Evolutionary conservation across 2,797 vertebrate species (phyloP).

Genomic region (Crenichthys baileyi): DNA sequence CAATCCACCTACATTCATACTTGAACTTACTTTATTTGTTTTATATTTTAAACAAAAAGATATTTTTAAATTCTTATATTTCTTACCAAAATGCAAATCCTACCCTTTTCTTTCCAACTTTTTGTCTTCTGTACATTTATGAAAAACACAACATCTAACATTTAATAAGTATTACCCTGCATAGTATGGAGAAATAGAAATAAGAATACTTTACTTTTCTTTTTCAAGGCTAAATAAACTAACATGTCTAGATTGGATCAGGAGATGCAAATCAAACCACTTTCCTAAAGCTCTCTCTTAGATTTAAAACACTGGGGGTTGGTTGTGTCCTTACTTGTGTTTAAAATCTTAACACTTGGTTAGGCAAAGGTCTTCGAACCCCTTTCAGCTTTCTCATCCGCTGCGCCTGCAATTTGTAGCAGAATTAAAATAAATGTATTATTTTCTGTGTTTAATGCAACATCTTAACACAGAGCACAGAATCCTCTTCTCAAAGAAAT

Average conservation of each 20-base stretch:
- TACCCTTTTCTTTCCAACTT: no score
- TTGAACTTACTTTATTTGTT: no score
- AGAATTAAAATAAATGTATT: conserved; percentile 36
- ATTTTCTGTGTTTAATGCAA: conserved; percentile 27
- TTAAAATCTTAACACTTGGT: conserved; percentile 18
- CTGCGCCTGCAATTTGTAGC: conserved; percentile 5
- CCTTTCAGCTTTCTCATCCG: conserved; percentile 13
- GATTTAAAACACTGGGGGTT: not conserved
- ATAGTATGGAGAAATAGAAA: no score
- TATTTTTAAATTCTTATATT: no score
- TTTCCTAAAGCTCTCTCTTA: not conserved
- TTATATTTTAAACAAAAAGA: no score
- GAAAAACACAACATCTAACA: no score
- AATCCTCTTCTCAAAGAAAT: conserved; percentile 13
- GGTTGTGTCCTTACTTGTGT: not conserved
- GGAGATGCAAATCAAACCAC: not conserved
- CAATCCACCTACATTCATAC: no score
- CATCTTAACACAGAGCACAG: conserved; percentile 25
- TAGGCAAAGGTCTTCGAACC: conserved; percentile 12
- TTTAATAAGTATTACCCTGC: no score
- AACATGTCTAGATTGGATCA: not conserved
- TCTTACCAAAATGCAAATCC: no score
- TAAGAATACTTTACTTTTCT: not conserved
- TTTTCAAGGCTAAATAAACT: not conserved
- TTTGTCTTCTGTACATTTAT: no score